Evolutionary conservation across 2,113 vertebrate genomes (phyloP).

Genomic region (Sturnira hondurensis): DNA sequence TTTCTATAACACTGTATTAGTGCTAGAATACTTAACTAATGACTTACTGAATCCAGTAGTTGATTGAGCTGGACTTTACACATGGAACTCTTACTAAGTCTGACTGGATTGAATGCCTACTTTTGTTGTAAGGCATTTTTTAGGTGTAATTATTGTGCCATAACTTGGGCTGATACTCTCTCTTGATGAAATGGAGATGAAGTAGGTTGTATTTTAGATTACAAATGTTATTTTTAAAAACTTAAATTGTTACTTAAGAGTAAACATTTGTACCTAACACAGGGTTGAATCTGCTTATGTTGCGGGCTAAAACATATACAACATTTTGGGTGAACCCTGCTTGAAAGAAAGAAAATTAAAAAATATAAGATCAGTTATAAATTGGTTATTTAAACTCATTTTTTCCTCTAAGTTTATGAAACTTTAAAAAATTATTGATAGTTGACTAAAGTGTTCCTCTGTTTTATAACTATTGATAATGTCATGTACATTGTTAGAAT

Average conservation of each 20-base stretch:
- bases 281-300: neutral
- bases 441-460: neutral
- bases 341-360: conserved; percentile 13
- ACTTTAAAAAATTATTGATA: neutral
- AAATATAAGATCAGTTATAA: neutral
- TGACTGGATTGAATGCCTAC: neutral
- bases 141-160: neutral
- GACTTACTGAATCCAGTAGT: neutral
- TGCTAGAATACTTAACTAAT: neutral
- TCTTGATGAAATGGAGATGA: neutral
- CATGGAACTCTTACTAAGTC: neutral
- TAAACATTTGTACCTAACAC: neutral
- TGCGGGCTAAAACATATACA: neutral
- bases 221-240: neutral
- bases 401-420: neutral
- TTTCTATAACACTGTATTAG: neutral
- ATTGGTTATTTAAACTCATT: conserved; percentile 3
- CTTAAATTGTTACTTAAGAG: neutral
- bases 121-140: neutral
- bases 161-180: neutral
- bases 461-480: neutral
- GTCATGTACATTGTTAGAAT: neutral
- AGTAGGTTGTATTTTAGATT: neutral
- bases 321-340: neutral
- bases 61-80: neutral